These are phyloP conservation scores for Cataglyphis cursor DNA, from an alignment of 2,888 invertebrate genomes.

Conservation along the genomic window DNA sequence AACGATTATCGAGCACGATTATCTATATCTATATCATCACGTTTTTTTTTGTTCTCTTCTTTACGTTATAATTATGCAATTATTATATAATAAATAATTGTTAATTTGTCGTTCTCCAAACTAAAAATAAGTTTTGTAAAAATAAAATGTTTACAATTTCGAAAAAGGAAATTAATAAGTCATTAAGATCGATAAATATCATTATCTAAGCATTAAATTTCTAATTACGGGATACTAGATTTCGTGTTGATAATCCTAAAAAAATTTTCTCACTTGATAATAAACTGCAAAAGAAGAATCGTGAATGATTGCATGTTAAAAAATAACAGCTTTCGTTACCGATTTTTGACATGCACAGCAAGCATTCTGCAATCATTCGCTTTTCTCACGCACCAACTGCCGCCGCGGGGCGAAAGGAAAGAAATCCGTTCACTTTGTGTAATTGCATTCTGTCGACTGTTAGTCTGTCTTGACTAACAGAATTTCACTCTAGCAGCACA, in stretches of 20 bases:
- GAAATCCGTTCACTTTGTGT: constrained; percentile 71
- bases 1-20: not conserved
- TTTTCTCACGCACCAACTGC: constrained; percentile 70
- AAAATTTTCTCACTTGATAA: not conserved
- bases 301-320: constrained; percentile 41
- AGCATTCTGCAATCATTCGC: constrained; percentile 61
- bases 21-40: not conserved
- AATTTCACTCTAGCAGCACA: constrained; percentile 40
- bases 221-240: not conserved
- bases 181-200: too few species aligned
- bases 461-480: constrained; percentile 53
- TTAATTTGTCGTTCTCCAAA: not conserved
- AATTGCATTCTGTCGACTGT: constrained; percentile 63
- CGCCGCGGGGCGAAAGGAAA: constrained; percentile 66
- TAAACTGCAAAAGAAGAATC: constrained; percentile 8
- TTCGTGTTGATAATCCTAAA: not conserved
- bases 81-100: not conserved
- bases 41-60: not conserved
- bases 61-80: not conserved
- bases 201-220: not conserved
- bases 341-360: constrained; percentile 51
- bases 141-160: not conserved
- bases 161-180: not conserved
- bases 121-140: not conserved
- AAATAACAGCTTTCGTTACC: constrained; percentile 48